Percentiles rank a stretch among this genome's conserved stretches.
These are phyloP conservation scores for Acomys russatus DNA, from an alignment of 2,797 vertebrate species.

Conservation along the genomic window DNA sequence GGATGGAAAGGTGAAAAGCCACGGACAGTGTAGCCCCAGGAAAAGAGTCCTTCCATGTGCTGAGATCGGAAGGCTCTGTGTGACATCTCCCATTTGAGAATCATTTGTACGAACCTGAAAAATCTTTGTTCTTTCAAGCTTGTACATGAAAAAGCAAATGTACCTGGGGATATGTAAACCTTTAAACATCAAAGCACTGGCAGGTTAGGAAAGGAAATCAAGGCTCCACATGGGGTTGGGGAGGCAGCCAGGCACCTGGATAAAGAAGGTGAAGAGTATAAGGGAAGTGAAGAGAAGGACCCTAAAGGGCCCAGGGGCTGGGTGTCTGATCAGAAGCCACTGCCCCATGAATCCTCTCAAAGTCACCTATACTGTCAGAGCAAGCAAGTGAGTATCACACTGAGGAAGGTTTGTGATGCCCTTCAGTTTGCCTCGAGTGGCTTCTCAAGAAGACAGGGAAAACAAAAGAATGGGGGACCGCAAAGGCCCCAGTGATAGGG, in stretches of 20 bases:
- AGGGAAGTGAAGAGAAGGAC: neutral
- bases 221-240: neutral
- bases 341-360: neutral
- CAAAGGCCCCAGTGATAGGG: neutral
- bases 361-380: neutral
- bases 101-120: neutral
- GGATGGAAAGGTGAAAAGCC: slow-evolving; percentile 11
- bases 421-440: slow-evolving; percentile 20
- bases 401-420: neutral
- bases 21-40: neutral
- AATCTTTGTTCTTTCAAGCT: neutral
- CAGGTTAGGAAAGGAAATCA: neutral
- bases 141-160: slow-evolving; percentile 38
- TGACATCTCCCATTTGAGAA: neutral
- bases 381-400: neutral
- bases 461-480: neutral
- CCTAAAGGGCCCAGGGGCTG: neutral
- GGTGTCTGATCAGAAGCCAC: neutral
- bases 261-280: neutral
- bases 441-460: neutral
- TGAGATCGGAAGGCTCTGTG: neutral
- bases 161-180: neutral
- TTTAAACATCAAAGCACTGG: neutral
- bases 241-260: neutral
- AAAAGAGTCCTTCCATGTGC: neutral